phyloP scores from a whole-genome alignment of 53 echinoderm and acorn worm genomes.

The Luidia sarsii region DNA sequence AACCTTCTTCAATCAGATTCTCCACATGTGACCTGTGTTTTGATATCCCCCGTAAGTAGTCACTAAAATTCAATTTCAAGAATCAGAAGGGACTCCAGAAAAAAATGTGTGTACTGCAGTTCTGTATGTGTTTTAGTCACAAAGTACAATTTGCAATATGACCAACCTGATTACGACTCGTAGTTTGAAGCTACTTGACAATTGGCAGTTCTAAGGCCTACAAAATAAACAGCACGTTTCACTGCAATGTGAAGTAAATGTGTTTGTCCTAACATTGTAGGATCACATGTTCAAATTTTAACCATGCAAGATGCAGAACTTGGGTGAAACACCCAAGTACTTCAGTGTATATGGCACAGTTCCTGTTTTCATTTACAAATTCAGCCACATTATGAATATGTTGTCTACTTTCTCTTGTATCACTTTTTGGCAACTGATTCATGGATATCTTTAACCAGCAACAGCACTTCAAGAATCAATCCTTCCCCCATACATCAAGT shows the following conservation, averaged over 20 bases:
- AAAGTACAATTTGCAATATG: too few relatives aligned
- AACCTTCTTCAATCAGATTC: slow-evolving; percentile 33
- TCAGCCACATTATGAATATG: too few relatives aligned
- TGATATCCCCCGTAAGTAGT: slow-evolving; percentile 22
- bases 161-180: neutral
- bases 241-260: too few relatives aligned
- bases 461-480: slow-evolving; percentile 29
- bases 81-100: neutral
- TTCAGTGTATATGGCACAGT: too few relatives aligned
- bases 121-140: too few relatives aligned
- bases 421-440: neutral
- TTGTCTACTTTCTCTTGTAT: neutral
- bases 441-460: slow-evolving; percentile 15
- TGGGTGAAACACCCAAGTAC: too few relatives aligned
- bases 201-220: too few relatives aligned
- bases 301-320: too few relatives aligned
- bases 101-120: neutral
- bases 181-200: neutral
- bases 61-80: slow-evolving; percentile 27
- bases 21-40: slow-evolving; percentile 29
- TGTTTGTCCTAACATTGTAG: too few relatives aligned
- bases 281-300: too few relatives aligned
- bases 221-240: too few relatives aligned
- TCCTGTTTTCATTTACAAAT: too few relatives aligned
- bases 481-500: slow-evolving; percentile 35